A percentile compares a stretch with the other conserved stretches of the same genome.
Conservation (phyloP, 1,140 invertebrate genomes). For the Eufriesea mexicana region DNA sequence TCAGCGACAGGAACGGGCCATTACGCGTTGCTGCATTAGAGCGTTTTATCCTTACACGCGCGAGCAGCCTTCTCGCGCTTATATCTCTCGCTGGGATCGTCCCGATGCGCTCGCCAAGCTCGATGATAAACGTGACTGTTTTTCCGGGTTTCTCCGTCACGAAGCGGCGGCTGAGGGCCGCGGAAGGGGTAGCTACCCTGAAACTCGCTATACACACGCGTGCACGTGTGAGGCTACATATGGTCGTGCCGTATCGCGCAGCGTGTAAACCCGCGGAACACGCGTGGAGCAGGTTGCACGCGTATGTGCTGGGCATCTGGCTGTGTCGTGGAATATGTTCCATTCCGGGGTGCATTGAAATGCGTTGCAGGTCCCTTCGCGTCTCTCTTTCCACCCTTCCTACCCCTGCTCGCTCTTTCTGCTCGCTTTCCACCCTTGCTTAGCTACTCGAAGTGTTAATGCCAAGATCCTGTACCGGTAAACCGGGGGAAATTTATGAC, state of each 20-base stretch:
- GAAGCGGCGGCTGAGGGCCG: conserved; percentile 10
- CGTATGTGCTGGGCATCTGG: conserved; percentile 15
- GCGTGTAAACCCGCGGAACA: conserved; percentile 7
- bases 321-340: conserved; percentile 42
- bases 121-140: conserved; percentile 67
- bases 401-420: neutral
- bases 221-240: too few relatives aligned
- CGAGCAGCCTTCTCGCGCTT: conserved; percentile 39
- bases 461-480: conserved; percentile 60
- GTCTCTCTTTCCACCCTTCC: neutral
- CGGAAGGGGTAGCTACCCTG: neutral
- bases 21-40: conserved; percentile 49
- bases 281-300: neutral
- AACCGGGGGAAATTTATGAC: conserved; percentile 67
- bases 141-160: conserved; percentile 49
- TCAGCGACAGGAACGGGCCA: conserved; percentile 12
- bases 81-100: conserved; percentile 20
- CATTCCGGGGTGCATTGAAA: conserved; percentile 34
- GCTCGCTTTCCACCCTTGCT: neutral
- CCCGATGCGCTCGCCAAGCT: conserved; percentile 21
- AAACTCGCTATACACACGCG: neutral
- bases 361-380: conserved; percentile 5
- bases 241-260: too few relatives aligned
- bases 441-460: conserved; percentile 61
- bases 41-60: conserved; percentile 52